Percentiles rank a stretch among this genome's conserved stretches.
Conservation (phyloP, 2,797 vertebrate genomes). For the Coendou prehensilis region DNA sequence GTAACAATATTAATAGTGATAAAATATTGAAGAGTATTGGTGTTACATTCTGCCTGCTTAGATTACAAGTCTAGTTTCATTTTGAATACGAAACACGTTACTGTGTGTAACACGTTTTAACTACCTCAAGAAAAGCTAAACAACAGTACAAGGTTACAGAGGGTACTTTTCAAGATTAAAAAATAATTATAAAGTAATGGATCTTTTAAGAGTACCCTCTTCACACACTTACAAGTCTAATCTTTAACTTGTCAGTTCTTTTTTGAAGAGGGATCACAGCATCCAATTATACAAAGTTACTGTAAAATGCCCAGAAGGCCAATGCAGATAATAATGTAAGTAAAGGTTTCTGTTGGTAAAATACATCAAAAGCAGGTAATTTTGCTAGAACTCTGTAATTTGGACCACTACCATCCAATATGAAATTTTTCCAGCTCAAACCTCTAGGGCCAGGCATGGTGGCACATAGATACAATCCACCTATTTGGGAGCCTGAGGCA, state of each 20-base stretch:
- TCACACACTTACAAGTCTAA: background rate
- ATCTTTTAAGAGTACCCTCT: background rate
- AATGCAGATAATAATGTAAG: background rate
- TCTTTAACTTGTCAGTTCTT: conserved; percentile 9
- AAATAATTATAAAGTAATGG: conserved; percentile 17
- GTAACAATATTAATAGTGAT: background rate
- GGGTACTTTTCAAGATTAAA: conserved; percentile 20
- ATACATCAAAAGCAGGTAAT: background rate
- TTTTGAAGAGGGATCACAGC: conserved; percentile 1
- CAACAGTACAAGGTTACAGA: background rate
- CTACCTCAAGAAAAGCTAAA: conserved; percentile 35
- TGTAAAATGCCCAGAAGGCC: background rate
- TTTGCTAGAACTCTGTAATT: conserved; percentile 35
- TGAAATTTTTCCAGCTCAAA: conserved; percentile 13
- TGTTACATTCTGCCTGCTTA: conserved; percentile 29
- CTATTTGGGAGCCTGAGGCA: background rate
- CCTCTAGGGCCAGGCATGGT: background rate
- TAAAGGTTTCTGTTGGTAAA: background rate
- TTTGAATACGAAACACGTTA: conserved; percentile 15
- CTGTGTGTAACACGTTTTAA: conserved; percentile 28
- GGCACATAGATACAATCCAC: background rate
- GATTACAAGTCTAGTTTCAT: background rate
- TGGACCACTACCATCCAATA: background rate
- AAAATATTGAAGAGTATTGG: background rate
- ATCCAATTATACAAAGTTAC: background rate